phyloP scores from a whole-genome alignment of 2,888 invertebrate species.

The Lottia gigantea region DNA sequence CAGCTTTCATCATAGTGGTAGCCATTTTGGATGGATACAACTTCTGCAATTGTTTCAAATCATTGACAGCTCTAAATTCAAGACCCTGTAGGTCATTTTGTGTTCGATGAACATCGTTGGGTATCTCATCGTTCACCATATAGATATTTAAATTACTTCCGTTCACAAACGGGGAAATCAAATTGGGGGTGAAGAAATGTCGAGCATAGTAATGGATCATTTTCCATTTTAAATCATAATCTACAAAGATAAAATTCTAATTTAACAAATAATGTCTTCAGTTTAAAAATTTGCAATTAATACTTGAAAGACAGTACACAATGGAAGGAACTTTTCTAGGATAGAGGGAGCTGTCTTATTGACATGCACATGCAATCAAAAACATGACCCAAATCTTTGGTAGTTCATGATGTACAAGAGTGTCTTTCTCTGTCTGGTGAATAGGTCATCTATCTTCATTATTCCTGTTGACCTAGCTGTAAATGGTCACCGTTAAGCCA shows the following conservation, averaged over 20 bases:
- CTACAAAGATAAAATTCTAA: constrained; percentile 69
- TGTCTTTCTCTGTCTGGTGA: too few relatives aligned
- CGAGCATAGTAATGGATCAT: constrained; percentile 89
- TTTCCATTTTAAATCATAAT: constrained; percentile 84
- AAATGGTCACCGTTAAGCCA: too few relatives aligned
- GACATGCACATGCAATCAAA: too few relatives aligned
- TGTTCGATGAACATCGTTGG: constrained; percentile 31
- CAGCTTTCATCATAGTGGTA: neutral
- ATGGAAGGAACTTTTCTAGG: too few relatives aligned
- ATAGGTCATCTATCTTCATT: too few relatives aligned
- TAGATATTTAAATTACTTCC: constrained; percentile 41
- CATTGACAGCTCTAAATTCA: neutral
- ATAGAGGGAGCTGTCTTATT: too few relatives aligned
- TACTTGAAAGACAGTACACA: too few relatives aligned
- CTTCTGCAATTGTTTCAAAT: neutral
- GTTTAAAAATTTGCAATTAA: too few relatives aligned
- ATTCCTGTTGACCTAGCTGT: too few relatives aligned
- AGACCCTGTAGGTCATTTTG: constrained; percentile 22
- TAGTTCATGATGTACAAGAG: too few relatives aligned
- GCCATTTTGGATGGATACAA: neutral
- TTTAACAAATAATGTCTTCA: too few relatives aligned
- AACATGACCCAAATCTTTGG: too few relatives aligned
- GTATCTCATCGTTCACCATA: constrained; percentile 43
- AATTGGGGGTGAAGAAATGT: constrained; percentile 79
- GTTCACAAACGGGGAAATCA: constrained; percentile 64